phyloP scores from a whole-genome alignment of 2,888 invertebrate species.

The Catocala sponsa region DNA sequence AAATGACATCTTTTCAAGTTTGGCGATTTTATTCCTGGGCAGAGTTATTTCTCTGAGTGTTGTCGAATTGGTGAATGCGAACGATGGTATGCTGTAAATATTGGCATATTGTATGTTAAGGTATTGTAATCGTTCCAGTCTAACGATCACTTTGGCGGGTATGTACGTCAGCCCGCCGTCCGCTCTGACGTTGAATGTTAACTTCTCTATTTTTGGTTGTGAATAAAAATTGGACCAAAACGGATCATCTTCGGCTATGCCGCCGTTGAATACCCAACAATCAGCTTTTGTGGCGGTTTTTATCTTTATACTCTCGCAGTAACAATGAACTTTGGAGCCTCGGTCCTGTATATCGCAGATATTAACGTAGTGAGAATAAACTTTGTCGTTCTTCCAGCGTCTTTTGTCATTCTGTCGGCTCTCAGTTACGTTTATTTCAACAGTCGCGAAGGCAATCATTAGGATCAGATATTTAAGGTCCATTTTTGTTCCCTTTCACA shows the following conservation, averaged over 20 bases:
- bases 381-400: slow-evolving; percentile 81
- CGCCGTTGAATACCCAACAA: slow-evolving; percentile 92
- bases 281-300: slow-evolving; percentile 91
- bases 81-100: slow-evolving; percentile 91
- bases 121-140: slow-evolving; percentile 90
- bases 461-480: slow-evolving; percentile 82
- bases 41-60: slow-evolving; percentile 91
- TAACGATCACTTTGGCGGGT: slow-evolving; percentile 91
- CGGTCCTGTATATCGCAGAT: slow-evolving; percentile 88
- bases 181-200: slow-evolving; percentile 91
- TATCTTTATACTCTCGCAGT: slow-evolving; percentile 88
- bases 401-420: slow-evolving; percentile 83
- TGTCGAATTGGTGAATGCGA: slow-evolving; percentile 92
- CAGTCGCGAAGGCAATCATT: slow-evolving; percentile 82
- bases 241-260: slow-evolving; percentile 91
- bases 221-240: slow-evolving; percentile 93
- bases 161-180: slow-evolving; percentile 91
- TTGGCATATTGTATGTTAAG: slow-evolving; percentile 92
- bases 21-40: slow-evolving; percentile 91
- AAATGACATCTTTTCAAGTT: slow-evolving; percentile 91
- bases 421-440: slow-evolving; percentile 83
- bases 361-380: slow-evolving; percentile 82
- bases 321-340: slow-evolving; percentile 89
- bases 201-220: slow-evolving; percentile 90
- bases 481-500: slow-evolving; percentile 76